Percentiles rank a stretch among this genome's conserved stretches.
Conservation (phyloP, 1,140 invertebrate species). For the Calosoma granatense region DNA sequence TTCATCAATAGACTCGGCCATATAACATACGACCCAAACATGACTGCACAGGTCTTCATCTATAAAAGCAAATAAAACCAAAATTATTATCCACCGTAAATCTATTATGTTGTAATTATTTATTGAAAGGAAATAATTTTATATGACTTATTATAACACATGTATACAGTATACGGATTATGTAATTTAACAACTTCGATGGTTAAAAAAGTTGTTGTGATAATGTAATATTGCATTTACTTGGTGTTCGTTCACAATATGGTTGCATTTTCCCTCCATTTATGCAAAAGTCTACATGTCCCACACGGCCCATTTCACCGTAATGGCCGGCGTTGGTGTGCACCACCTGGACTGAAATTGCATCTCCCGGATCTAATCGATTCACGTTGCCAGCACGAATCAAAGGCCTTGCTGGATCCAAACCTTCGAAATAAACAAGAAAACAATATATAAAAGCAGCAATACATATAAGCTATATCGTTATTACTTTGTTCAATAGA, state of each 20-base stretch:
- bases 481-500: no score
- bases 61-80: constrained; percentile 31
- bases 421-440: constrained; percentile 31
- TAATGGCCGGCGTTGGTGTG: constrained; percentile 68
- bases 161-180: no score
- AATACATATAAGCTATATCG: no score
- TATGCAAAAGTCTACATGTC: constrained; percentile 65
- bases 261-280: constrained; percentile 64
- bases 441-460: neutral
- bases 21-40: constrained; percentile 61
- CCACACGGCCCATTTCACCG: constrained; percentile 53
- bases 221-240: constrained; percentile 33
- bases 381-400: constrained; percentile 47
- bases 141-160: constrained; percentile 2
- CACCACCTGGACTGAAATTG: constrained; percentile 58
- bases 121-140: constrained; percentile 5
- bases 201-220: no score
- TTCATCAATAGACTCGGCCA: constrained; percentile 54
- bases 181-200: no score
- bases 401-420: constrained; percentile 62
- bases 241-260: constrained; percentile 56
- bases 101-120: no score
- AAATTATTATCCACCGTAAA: no score
- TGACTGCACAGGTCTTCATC: constrained; percentile 62
- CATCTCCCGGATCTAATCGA: constrained; percentile 55